Percentiles rank a stretch among this genome's conserved stretches.
Evolutionary conservation across 2,113 vertebrate genomes (phyloP).

Genomic region (Serinus canaria): DNA sequence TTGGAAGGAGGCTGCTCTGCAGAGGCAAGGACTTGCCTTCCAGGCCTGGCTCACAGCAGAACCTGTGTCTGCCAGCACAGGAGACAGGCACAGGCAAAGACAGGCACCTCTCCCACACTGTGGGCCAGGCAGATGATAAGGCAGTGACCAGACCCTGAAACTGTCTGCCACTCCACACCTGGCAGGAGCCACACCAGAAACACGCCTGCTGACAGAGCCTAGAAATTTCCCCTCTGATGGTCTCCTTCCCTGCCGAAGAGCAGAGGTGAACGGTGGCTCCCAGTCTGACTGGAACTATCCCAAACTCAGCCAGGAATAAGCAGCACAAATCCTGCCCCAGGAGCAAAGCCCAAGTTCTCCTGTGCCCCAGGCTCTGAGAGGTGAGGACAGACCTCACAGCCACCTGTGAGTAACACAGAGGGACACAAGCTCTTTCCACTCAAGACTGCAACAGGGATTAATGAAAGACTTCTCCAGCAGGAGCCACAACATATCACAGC

Average conservation of each 20-base stretch:
- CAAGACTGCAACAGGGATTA: not conserved
- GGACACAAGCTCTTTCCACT: not conserved
- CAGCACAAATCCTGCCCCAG: not conserved
- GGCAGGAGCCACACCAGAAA: not conserved
- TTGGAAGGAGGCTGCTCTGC: not conserved
- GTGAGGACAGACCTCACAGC: not conserved
- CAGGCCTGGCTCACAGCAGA: not conserved
- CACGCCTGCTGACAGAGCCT: not conserved
- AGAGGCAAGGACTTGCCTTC: not conserved
- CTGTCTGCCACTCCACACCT: not conserved
- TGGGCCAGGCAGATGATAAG: not conserved
- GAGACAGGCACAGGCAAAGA: not conserved
- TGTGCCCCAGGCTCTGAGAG: not conserved
- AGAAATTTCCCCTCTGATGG: fast-evolving
- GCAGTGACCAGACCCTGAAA: not conserved
- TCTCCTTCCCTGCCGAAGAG: not conserved
- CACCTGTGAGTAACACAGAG: not conserved
- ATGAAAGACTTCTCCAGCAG: not conserved
- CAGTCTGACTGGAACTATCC: not conserved
- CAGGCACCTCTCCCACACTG: not conserved
- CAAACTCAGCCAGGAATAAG: not conserved
- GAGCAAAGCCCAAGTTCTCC: not conserved
- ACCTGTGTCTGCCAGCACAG: not conserved
- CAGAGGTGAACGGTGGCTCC: not conserved
- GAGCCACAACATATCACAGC: not conserved